Base-by-base conservation (phyloP, 2,113 vertebrate species). In the Dermatemys mawii region DNA sequence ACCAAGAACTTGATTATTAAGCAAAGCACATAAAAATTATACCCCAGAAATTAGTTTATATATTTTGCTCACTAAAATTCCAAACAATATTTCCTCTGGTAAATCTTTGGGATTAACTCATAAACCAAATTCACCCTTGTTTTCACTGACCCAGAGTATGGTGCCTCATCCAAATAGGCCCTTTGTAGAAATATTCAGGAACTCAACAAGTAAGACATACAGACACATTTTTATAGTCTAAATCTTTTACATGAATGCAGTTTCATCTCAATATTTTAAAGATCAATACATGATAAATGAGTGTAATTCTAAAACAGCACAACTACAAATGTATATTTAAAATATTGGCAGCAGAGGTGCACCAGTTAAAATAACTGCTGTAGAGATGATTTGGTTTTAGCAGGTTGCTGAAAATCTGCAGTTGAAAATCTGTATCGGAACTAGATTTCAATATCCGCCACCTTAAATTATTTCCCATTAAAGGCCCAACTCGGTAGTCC, bases 1-100 rank as follows among this genome's bases (percentile, higher is more conserved):
- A 85, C 79, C 48, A 79, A 78, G 21, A 97, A 80, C 78, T 92
- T 95, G 46, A 90, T 96, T 82, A 91, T 84, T 75, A 95, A 91
- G 73, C 24, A 94, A 51, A 3, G 0, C 63, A 80, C 32, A 88
- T 73, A 89, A 95, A 93, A 70, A 70, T 73, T 41, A 86, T 93
- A 86, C 19, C 8, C 81, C 86, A 90, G 22, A 60, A 63, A 49
- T 54, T 73, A 44, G 60, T 87, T 29, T 76, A 11, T 89, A 12
- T n/a, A 14, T 89, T 94, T 93, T 70, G 79, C 83, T 91, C 27
- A 49, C 82, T 80, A 92, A 82, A 84, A 12, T 12, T 93, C 21
- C 49, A 11, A 86, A 82, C 55, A 81, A 1, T 57, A 55, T 1
- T 3, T 55, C 84, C 86, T n/a, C 78, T 88, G 73, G 16, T 67